Percentiles rank a stretch among this genome's conserved stretches.
Evolutionary conservation across 2,113 vertebrate species (phyloP).

Genomic region (Trogon surrucura): DNA sequence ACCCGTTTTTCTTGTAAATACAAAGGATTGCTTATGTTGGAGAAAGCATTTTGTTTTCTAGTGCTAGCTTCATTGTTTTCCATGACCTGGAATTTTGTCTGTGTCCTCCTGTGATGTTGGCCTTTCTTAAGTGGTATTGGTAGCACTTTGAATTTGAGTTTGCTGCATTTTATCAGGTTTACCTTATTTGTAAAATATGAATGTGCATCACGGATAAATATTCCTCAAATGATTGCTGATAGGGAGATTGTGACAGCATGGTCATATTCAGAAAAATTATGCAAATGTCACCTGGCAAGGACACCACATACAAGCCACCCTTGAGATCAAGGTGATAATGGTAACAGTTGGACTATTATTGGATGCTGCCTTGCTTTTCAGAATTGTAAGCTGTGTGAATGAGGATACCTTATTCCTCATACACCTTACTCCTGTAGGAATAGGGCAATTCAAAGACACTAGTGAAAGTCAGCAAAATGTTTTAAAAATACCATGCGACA

Average conservation of each 20-base stretch:
- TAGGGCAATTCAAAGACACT: not conserved
- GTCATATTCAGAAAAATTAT: not conserved
- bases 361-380: not conserved
- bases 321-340: slow-evolving; percentile 4
- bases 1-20: slow-evolving; percentile 4
- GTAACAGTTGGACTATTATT: not conserved
- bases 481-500: not conserved
- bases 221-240: not conserved
- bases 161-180: not conserved
- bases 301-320: not conserved
- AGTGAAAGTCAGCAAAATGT: not conserved
- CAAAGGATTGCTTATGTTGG: slow-evolving; percentile 20
- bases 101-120: not conserved
- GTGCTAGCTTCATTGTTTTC: not conserved
- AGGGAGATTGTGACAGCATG: not conserved
- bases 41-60: not conserved
- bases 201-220: not conserved
- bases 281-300: not conserved
- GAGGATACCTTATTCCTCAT: not conserved
- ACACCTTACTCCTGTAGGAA: not conserved
- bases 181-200: not conserved
- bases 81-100: not conserved
- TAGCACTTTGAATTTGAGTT: not conserved
- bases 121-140: not conserved
- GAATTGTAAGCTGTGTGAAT: not conserved